Percentiles rank a stretch among this genome's conserved stretches.
These are phyloP conservation scores for Halocaridina rubra DNA, from an alignment of 2,888 invertebrate species.

Conservation along the genomic window DNA sequence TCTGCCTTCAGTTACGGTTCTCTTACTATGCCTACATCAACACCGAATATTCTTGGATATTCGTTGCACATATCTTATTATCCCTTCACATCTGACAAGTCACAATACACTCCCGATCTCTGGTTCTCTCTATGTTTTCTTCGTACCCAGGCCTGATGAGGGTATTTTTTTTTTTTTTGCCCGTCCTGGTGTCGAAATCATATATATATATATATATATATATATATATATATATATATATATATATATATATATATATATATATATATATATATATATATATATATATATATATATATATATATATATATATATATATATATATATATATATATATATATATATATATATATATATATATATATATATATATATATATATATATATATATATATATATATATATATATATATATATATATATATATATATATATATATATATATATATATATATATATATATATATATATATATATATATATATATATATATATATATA, in stretches of 20 bases:
- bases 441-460: not conserved
- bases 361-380: conserved; percentile 9
- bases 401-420: conserved; percentile 32
- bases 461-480: too few relatives aligned
- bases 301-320: conserved; percentile 6
- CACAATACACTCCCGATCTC: too few relatives aligned
- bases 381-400: conserved; percentile 9
- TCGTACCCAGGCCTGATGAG: too few relatives aligned
- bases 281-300: not conserved
- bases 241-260: not conserved
- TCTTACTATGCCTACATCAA: too few relatives aligned
- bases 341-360: conserved; percentile 14
- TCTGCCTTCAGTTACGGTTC: too few relatives aligned
- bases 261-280: not conserved
- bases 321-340: conserved; percentile 14
- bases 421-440: conserved; percentile 27
- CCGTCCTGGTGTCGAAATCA: too few relatives aligned
- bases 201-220: not conserved
- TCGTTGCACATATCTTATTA: too few relatives aligned
- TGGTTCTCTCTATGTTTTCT: too few relatives aligned
- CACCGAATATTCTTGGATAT: too few relatives aligned
- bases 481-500: too few relatives aligned
- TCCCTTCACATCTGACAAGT: too few relatives aligned
- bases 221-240: not conserved
- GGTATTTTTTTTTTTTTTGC: too few relatives aligned